These are phyloP conservation scores for Ictalurus punctatus DNA, from an alignment of 2,113 vertebrate species.

Conservation along the genomic window DNA sequence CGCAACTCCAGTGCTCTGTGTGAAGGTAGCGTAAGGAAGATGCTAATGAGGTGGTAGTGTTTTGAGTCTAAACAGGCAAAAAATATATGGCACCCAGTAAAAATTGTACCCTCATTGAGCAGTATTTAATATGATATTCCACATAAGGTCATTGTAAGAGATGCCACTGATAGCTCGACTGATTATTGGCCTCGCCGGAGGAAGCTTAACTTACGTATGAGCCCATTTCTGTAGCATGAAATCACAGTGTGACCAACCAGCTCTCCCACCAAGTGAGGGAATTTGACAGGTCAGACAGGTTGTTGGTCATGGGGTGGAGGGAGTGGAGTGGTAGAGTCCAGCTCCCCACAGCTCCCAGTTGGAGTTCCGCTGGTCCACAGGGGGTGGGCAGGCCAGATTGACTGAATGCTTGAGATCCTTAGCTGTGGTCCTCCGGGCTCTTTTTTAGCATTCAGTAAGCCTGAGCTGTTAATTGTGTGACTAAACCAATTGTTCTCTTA, in stretches of 20 bases:
- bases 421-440: constrained; percentile 70
- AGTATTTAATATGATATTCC: constrained; percentile 34
- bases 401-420: constrained; percentile 72
- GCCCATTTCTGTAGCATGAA: constrained; percentile 51
- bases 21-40: neutral
- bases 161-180: constrained; percentile 40
- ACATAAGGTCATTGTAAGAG: constrained; percentile 37
- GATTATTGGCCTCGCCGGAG: constrained; percentile 45
- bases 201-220: constrained; percentile 50
- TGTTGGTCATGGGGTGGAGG: constrained; percentile 11
- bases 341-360: constrained; percentile 57
- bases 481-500: constrained; percentile 79
- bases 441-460: constrained; percentile 68
- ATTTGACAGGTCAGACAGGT: constrained; percentile 36
- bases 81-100: constrained; percentile 6
- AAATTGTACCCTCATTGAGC: constrained; percentile 2
- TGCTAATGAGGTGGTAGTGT: neutral
- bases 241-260: constrained; percentile 43
- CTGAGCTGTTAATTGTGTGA: constrained; percentile 77
- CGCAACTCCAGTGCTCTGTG: neutral
- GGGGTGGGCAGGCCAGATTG: constrained; percentile 59
- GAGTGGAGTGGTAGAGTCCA: constrained; percentile 11
- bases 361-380: constrained; percentile 66
- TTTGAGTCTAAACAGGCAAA: constrained; percentile 17
- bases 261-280: constrained; percentile 24